Conservation (phyloP, 2,888 invertebrate species). For the Plemyria rubiginata region DNA sequence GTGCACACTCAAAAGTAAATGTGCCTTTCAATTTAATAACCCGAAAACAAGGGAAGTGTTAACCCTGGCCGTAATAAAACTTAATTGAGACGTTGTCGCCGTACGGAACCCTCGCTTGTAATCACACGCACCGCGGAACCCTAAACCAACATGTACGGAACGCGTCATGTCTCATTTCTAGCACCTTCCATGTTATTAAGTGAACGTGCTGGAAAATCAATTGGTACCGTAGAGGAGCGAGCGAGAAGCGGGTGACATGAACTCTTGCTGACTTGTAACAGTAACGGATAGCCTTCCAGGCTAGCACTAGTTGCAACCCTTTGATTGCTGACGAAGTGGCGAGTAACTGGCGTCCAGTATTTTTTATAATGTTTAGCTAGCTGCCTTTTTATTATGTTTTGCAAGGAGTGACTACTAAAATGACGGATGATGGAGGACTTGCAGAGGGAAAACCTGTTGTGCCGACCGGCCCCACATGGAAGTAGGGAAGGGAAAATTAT, state of each 20-base stretch:
- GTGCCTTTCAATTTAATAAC: background rate
- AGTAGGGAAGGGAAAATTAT: no score
- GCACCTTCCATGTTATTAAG: constrained; percentile 20
- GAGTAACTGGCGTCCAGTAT: no score
- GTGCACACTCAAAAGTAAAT: background rate
- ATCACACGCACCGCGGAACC: constrained; percentile 45
- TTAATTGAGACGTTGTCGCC: constrained; percentile 55
- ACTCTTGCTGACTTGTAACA: constrained; percentile 8
- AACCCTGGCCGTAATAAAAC: constrained; percentile 44
- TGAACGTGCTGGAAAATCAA: constrained; percentile 22
- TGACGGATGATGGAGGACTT: no score
- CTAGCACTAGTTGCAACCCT: background rate
- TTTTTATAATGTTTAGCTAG: no score
- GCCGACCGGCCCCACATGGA: no score
- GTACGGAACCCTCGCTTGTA: constrained; percentile 36
- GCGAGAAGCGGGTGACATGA: background rate
- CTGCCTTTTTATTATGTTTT: no score
- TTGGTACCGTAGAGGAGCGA: constrained; percentile 2
- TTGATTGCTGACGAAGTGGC: background rate
- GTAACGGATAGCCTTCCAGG: constrained; percentile 4
- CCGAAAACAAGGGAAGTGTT: constrained; percentile 26
- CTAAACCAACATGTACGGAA: constrained; percentile 31
- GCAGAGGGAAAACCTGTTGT: no score
- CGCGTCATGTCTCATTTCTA: constrained; percentile 15
- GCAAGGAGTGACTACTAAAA: no score